Evolutionary conservation across 2,113 vertebrate genomes (phyloP), one percentile per base, ranked within the genome.

Genomic region (Pseudorhombus dupliciocellatus): DNA sequence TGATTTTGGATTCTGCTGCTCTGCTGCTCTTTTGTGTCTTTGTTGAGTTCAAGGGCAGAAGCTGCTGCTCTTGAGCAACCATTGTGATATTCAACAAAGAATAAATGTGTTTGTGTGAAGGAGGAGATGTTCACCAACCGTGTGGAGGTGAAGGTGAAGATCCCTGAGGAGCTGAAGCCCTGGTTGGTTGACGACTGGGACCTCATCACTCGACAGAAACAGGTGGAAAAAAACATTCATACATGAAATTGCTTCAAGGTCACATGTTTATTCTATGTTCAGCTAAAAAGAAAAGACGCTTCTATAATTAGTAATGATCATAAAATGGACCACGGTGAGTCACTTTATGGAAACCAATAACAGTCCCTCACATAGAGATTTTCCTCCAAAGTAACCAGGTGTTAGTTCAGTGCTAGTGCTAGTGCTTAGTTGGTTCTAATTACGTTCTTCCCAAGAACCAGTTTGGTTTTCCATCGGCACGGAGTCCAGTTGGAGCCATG

Each of bases 111-210:
- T 34, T 57, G 44, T 66, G 34, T 67, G n/a, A 83, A 99, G 97
- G 97, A 99, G 86, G 97, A 99, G 59, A 97, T 97, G 25, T 99
- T 99, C 90, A 96, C 97, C 91, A 99, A 97, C 93, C 94, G 97
- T 77, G 97, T 99, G 60, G 97, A 99, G 90, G 97, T 99, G 24
- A 99, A 99, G 73, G 97, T 99, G 56, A 99, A 99, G 88, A 99
- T 98, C 87, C 97, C 97, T 0, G 97, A 99, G 40, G 97, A 99
- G 88, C 90, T 99, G 59, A 99, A 99, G 81, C 97, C 97, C 0
- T 99, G 97, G 97, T 92, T 99, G 85, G 97, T 99, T 21, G 97
- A 99, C 66, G 97, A 99, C 91, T 99, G 97, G 97, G 97, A 99
- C 88, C 87, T 99, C 80, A 98, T 99, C 88, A 99, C 97, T 24